These are phyloP conservation scores for Ectobius pallidus DNA, from an alignment of 2,888 invertebrate species.

Conservation along the genomic window DNA sequence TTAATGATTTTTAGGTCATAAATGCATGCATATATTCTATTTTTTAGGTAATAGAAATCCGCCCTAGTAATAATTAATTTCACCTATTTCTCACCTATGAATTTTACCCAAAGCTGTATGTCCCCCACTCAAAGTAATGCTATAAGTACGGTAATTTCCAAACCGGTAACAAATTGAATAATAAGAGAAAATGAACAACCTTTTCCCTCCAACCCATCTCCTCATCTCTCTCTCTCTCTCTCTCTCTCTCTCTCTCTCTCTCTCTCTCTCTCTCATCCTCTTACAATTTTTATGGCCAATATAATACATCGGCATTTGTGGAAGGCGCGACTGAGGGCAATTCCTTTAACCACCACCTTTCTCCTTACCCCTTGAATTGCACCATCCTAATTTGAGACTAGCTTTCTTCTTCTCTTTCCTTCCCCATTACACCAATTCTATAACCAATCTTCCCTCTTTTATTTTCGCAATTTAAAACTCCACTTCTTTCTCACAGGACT, in stretches of 20 bases:
- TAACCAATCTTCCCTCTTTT: constrained; percentile 29
- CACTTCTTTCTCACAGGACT: constrained; percentile 11
- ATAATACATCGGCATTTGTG: constrained; percentile 30
- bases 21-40: too few relatives aligned
- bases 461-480: constrained; percentile 29
- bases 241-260: constrained; percentile 34
- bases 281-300: constrained; percentile 39
- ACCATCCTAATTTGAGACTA: constrained; percentile 33
- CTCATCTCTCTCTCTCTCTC: neutral
- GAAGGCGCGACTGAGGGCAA: constrained; percentile 17
- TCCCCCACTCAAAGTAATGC: too few relatives aligned
- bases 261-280: constrained; percentile 35
- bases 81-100: too few relatives aligned
- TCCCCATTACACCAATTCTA: constrained; percentile 28
- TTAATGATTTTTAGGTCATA: too few relatives aligned
- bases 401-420: neutral
- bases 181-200: constrained; percentile 21
- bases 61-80: too few relatives aligned
- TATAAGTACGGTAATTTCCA: constrained; percentile 27
- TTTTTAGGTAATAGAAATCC: too few relatives aligned
- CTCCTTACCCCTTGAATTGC: constrained; percentile 31
- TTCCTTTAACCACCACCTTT: neutral
- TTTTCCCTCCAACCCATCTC: neutral
- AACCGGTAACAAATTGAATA: constrained; percentile 40
- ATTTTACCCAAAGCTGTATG: too few relatives aligned